phyloP scores from a whole-genome alignment of 2,888 invertebrate genomes.

The Eupelmus urozonus region DNA sequence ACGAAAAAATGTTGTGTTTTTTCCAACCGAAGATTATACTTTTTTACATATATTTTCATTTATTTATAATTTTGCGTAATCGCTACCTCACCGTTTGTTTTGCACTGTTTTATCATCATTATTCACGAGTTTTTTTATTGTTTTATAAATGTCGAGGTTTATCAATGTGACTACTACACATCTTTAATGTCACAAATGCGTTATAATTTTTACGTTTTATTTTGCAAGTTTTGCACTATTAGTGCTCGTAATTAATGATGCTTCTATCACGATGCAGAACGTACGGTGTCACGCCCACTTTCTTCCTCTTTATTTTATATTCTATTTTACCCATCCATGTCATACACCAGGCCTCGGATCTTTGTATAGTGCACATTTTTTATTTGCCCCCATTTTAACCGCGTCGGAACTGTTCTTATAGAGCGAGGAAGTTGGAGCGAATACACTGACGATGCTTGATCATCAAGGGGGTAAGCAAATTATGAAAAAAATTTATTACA shows the following conservation, averaged over 20 bases:
- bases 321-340: constrained; percentile 58
- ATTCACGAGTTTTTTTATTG: neutral
- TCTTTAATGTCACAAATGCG: neutral
- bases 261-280: constrained; percentile 5
- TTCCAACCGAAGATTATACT: neutral
- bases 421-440: constrained; percentile 95
- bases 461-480: constrained; percentile 94
- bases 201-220: constrained; percentile 16
- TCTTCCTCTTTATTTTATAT: constrained; percentile 13
- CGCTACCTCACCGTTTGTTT: neutral
- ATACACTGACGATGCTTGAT: constrained; percentile 92
- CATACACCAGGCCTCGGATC: neutral
- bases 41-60: neutral
- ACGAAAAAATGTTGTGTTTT: neutral
- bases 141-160: no score
- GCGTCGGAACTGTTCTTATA: constrained; percentile 79
- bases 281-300: neutral
- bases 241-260: constrained; percentile 36
- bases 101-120: neutral
- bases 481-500: neutral
- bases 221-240: constrained; percentile 26
- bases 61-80: neutral
- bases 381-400: constrained; percentile 53
- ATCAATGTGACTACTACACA: neutral
- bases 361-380: neutral